Base-by-base conservation (phyloP, 1,140 invertebrate species). In the Drosophila baimaii region DNA sequence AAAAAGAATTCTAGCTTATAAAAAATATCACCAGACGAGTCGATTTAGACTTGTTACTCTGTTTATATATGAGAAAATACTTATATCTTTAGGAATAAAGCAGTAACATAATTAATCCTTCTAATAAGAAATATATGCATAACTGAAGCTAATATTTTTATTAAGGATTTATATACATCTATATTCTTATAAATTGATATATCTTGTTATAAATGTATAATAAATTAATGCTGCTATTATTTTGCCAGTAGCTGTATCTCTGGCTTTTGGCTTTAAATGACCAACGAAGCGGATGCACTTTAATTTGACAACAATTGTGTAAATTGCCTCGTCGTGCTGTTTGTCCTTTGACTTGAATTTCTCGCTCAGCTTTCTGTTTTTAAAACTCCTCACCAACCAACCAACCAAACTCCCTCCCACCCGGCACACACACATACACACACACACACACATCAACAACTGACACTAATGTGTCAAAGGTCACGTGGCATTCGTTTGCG, bases 301-400 rank as follows among this genome's bases (percentile, higher is more conserved):
- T 90, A 90, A 90, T 90, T 90, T 90, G 89, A 90, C 89, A 88
- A 90, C 89, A 91, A 90, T 90, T 90, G 89, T 65, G 89, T 85
- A 90, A 90, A 90, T 90, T 90, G 83, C 81, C 75, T 88, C 81
- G 88, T 84, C 81, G 75, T 81, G 56, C 73, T 89, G 80, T 89
- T 81, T 84, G 84, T 88, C 77, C 83, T 80, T 89, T 73, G 77
- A 69, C 77, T 89, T 68, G 47, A 21, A 41, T 51, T 54, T 57
- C 37, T 46, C 31, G 27, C 39, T 43, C 21, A n/a, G 35, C 27
- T 35, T 57, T 75, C 59, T 71, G 49, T 70, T 49, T 61, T 70
- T 37, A 68, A 68, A 52, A 25, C 21, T 7, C 8, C 17, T 12
- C 51, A 29, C 27, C 19, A 0, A n/a, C n/a, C 15, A n/a, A 54